phyloP scores from a whole-genome alignment of 1,140 invertebrate species.

The Drosophila arawakana region DNA sequence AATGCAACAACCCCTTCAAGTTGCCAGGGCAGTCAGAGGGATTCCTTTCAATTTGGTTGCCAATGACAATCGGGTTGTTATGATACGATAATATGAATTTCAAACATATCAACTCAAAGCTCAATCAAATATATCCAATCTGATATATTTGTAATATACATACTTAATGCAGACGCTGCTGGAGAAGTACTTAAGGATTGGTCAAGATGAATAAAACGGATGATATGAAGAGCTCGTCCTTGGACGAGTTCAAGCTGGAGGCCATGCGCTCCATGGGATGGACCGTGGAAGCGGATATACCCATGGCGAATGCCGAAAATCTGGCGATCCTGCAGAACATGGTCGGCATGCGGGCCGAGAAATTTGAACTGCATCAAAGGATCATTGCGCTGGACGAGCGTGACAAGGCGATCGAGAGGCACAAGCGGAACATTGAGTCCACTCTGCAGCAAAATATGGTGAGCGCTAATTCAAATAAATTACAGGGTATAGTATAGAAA shows the following conservation, averaged over 20 bases:
- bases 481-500: not conserved
- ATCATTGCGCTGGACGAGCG: slow-evolving; percentile 64
- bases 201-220: slow-evolving; percentile 59
- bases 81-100: slow-evolving; percentile 5
- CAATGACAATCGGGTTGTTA: slow-evolving; percentile 23
- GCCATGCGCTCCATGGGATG: slow-evolving; percentile 86
- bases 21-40: slow-evolving; percentile 2
- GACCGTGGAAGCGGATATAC: slow-evolving; percentile 87
- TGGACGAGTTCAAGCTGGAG: slow-evolving; percentile 65
- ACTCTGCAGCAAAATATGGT: slow-evolving; percentile 85
- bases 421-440: slow-evolving; percentile 84
- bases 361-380: slow-evolving; percentile 59
- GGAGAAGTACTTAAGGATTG: not conserved
- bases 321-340: slow-evolving; percentile 85
- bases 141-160: slow-evolving; percentile 2
- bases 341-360: slow-evolving; percentile 55
- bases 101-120: slow-evolving; percentile 5
- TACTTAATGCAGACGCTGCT: slow-evolving; percentile 1
- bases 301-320: slow-evolving; percentile 89
- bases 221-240: slow-evolving; percentile 63
- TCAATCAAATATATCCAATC: slow-evolving; percentile 1
- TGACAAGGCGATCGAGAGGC: slow-evolving; percentile 76
- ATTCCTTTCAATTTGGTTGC: slow-evolving; percentile 31
- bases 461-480: slow-evolving; percentile 21
- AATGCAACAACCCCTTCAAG: not conserved